phyloP scores from a whole-genome alignment of 2,888 invertebrate genomes.

The Lycaena phlaeas region DNA sequence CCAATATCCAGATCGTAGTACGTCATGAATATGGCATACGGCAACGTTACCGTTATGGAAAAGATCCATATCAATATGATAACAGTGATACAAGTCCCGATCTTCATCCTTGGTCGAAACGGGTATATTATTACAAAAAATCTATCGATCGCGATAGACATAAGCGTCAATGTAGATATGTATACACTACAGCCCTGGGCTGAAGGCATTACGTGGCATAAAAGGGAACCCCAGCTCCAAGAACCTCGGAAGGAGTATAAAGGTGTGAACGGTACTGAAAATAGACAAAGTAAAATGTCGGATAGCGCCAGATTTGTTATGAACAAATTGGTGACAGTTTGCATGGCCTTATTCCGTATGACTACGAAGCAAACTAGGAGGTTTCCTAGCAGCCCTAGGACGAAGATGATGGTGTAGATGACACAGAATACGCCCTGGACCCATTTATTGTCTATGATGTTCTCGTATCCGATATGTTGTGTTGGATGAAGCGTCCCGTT shows the following conservation, averaged over 20 bases:
- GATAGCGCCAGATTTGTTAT: slow-evolving; percentile 97
- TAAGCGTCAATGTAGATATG: slow-evolving; percentile 96
- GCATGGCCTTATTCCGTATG: slow-evolving; percentile 93
- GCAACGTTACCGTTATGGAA: slow-evolving; percentile 88
- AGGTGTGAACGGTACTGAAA: slow-evolving; percentile 97
- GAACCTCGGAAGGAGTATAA: slow-evolving; percentile 91
- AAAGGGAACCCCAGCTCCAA: slow-evolving; percentile 93
- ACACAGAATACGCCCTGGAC: slow-evolving; percentile 83
- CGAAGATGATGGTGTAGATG: slow-evolving; percentile 88
- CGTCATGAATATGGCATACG: slow-evolving; percentile 90
- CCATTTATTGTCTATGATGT: slow-evolving; percentile 77
- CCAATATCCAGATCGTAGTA: slow-evolving; percentile 65
- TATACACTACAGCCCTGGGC: slow-evolving; percentile 97
- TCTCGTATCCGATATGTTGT: slow-evolving; percentile 37
- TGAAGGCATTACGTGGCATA: slow-evolving; percentile 95
- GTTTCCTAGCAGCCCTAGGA: slow-evolving; percentile 92
- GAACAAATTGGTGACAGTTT: slow-evolving; percentile 97
- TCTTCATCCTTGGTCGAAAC: slow-evolving; percentile 92
- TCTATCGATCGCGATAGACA: slow-evolving; percentile 97
- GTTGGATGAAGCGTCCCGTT: slow-evolving; percentile 27
- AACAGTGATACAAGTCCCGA: slow-evolving; percentile 86
- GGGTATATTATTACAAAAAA: slow-evolving; percentile 98
- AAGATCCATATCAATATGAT: slow-evolving; percentile 94
- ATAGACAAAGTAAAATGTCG: slow-evolving; percentile 92
- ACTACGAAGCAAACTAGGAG: slow-evolving; percentile 95